Evolutionary conservation across 2,888 invertebrate species (phyloP).

Genomic region (Ochropleura plecta): DNA sequence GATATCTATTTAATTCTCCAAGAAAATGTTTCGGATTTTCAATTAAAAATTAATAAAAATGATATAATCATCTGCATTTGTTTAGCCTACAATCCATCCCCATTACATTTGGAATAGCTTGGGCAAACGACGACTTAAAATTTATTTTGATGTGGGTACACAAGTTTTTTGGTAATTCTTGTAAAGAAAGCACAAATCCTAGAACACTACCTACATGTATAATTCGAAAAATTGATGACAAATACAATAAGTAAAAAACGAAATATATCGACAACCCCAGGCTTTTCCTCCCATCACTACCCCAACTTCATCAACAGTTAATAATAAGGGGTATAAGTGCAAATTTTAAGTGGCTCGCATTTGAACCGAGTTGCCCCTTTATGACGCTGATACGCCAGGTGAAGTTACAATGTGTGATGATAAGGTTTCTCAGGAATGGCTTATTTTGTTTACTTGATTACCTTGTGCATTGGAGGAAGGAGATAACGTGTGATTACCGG

Average conservation of each 20-base stretch:
- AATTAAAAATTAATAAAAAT: background rate
- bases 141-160: background rate
- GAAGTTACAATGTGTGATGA: constrained; percentile 66
- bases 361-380: constrained; percentile 72
- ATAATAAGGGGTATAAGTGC: constrained; percentile 79
- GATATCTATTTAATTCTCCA: background rate
- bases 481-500: constrained; percentile 37
- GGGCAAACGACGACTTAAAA: background rate
- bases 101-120: background rate
- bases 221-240: background rate
- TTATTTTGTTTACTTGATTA: constrained; percentile 59
- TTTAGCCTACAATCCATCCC: background rate
- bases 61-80: background rate
- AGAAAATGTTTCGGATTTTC: background rate
- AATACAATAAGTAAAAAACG: background rate
- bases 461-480: constrained; percentile 31
- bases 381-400: constrained; percentile 69
- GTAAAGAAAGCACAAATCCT: background rate
- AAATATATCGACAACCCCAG: constrained; percentile 60
- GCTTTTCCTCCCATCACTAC: constrained; percentile 63
- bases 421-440: constrained; percentile 51
- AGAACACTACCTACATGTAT: background rate
- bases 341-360: constrained; percentile 80
- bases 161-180: background rate
- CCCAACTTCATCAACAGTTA: constrained; percentile 73